Evolutionary conservation across 2,113 vertebrate species (phyloP).

Genomic region (Callipepla squamata): DNA sequence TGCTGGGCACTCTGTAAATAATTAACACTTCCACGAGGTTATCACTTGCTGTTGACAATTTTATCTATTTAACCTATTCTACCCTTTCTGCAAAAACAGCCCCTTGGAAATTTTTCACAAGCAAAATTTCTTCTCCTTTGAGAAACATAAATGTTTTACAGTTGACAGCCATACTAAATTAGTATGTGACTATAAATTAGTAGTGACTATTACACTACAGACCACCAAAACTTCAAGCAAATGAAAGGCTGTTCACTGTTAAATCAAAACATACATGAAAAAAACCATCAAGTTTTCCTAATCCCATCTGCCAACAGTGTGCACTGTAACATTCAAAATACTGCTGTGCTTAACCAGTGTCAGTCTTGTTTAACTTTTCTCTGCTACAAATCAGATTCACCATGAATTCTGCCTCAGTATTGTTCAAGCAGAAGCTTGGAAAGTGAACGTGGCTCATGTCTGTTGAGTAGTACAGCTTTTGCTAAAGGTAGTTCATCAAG

Average conservation of each 20-base stretch:
- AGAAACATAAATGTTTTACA: background rate
- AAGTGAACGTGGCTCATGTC: background rate
- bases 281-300: background rate
- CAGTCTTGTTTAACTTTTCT: background rate
- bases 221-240: background rate
- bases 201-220: background rate
- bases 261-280: background rate
- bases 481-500: background rate
- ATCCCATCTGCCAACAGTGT: background rate
- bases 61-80: background rate
- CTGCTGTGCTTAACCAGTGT: background rate
- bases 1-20: background rate
- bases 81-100: background rate
- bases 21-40: background rate
- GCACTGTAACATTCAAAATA: background rate
- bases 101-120: background rate
- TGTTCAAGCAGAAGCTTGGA: background rate
- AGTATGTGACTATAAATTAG: background rate
- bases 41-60: background rate
- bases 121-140: background rate
- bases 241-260: background rate
- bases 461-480: background rate
- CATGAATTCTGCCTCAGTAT: background rate
- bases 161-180: background rate
- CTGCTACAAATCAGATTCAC: background rate